Conservation (phyloP, 1,140 invertebrate species). For the Hydropsyche tenuis region DNA sequence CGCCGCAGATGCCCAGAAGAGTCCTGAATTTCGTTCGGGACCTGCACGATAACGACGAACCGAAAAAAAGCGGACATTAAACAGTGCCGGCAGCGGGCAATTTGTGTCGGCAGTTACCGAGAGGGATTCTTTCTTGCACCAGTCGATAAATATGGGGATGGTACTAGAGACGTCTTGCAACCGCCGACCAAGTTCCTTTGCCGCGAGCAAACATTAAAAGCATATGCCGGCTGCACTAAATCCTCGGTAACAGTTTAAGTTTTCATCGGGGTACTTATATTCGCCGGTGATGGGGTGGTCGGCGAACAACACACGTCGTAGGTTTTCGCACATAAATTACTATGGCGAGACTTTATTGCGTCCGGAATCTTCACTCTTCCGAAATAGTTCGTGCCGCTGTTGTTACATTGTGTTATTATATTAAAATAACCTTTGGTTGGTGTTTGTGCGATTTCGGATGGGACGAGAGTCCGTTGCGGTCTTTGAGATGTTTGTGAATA, state of each 20-base stretch:
- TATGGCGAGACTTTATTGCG: constrained; percentile 18
- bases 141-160: constrained; percentile 43
- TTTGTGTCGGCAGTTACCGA: constrained; percentile 4
- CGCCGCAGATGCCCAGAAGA: too few relatives aligned
- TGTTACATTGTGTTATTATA: neutral
- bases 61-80: too few relatives aligned
- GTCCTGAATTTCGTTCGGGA: too few relatives aligned
- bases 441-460: too few relatives aligned
- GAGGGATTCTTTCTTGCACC: constrained; percentile 34
- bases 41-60: too few relatives aligned
- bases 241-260: constrained; percentile 50
- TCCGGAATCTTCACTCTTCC: constrained; percentile 22
- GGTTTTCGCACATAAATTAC: constrained; percentile 5
- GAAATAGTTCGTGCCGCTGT: constrained; percentile 2
- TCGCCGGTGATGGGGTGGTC: too few relatives aligned
- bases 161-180: constrained; percentile 36
- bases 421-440: neutral
- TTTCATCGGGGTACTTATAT: constrained; percentile 35
- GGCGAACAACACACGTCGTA: too few relatives aligned
- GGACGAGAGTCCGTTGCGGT: too few relatives aligned
- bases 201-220: constrained; percentile 45
- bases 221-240: constrained; percentile 49
- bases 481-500: too few relatives aligned
- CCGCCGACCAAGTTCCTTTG: constrained; percentile 38
- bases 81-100: neutral